Base-by-base conservation (phyloP, 1,140 invertebrate species). In the Leptoteleia sp. region DNA sequence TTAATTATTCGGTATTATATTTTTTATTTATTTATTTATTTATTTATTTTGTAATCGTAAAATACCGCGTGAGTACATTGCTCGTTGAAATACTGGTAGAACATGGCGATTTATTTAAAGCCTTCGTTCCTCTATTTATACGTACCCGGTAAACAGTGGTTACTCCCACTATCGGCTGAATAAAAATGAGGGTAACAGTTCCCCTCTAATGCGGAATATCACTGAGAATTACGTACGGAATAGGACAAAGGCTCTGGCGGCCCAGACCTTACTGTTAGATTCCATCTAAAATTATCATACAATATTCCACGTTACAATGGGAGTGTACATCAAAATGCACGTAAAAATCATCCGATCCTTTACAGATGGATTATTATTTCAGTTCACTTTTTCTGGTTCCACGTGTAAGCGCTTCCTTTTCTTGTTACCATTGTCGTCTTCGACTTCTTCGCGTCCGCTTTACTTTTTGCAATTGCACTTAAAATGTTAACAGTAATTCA, bases 141-240 rank as follows among this genome's bases (percentile, higher is more conserved):
- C 37, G 52, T 40, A 29, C 52, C 38, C 25, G 9, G 43, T 61
- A 61, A 61, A 61, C 57, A 61, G 57, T 61, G 37, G 42, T 61
- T 27, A 12, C 43, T 61, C 25, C 57, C 43, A 35, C 57, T 61
- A 64, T 50, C 35, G 25, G 43, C 5, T 50, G 47, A 52, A 65
- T 52, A 65, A 67, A 67, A 67, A 65, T 65, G 37, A 50, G 61
- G 31, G 48, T 54, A 67, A 68, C 64, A 55, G 64, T 55, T 55
- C 50, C 40, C 31, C 50, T 55, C 11, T 67, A 67, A 67, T 47
- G 9, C 40, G 31, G 62, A 67, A 67, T 47, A 67, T 67, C 62
- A 54, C 40, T 45, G 50, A 45, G 62, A 67, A 67, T 67, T 47
- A 55, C 40, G 8, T 13, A 22, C 17, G 50, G 62, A 64, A 67